These are phyloP conservation scores for Lycia hirtaria DNA, from an alignment of 2,888 invertebrate species.

Conservation along the genomic window DNA sequence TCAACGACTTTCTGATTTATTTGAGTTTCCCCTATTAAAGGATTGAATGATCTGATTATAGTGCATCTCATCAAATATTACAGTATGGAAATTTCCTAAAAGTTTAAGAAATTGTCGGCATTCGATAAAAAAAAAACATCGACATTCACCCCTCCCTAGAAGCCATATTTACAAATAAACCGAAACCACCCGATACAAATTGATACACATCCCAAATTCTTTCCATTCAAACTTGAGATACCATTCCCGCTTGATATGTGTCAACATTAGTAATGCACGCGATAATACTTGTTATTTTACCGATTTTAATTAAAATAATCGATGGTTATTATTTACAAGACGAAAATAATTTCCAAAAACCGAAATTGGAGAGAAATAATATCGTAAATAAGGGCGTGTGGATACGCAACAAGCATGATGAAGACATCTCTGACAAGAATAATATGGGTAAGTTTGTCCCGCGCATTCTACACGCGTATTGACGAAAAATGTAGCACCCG, in stretches of 20 bases:
- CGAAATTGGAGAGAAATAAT: slow-evolving; percentile 64
- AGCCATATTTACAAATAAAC: slow-evolving; percentile 59
- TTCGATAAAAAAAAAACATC: slow-evolving; percentile 29
- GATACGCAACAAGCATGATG: slow-evolving; percentile 49
- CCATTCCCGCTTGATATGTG: slow-evolving; percentile 20
- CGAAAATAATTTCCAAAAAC: slow-evolving; percentile 51
- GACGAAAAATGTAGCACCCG: no score
- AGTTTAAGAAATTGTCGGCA: no score
- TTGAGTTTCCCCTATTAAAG: no score
- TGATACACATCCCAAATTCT: slow-evolving; percentile 54
- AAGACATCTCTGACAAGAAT: slow-evolving; percentile 38
- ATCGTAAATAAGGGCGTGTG: slow-evolving; percentile 70
- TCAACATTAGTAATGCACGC: slow-evolving; percentile 59
- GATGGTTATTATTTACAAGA: slow-evolving; percentile 46
- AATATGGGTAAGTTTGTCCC: slow-evolving; percentile 42
- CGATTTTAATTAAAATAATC: slow-evolving; percentile 48
- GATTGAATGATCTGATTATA: no score
- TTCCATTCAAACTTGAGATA: slow-evolving; percentile 39
- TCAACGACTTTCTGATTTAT: no score
- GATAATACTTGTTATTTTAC: slow-evolving; percentile 41
- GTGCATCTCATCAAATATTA: no score
- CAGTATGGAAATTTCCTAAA: no score
- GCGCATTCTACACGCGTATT: no score
- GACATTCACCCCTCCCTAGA: slow-evolving; percentile 5
- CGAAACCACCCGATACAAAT: slow-evolving; percentile 46